These are phyloP conservation scores for Eristalinus sepulchralis DNA, from an alignment of 2,888 invertebrate genomes.

Conservation along the genomic window DNA sequence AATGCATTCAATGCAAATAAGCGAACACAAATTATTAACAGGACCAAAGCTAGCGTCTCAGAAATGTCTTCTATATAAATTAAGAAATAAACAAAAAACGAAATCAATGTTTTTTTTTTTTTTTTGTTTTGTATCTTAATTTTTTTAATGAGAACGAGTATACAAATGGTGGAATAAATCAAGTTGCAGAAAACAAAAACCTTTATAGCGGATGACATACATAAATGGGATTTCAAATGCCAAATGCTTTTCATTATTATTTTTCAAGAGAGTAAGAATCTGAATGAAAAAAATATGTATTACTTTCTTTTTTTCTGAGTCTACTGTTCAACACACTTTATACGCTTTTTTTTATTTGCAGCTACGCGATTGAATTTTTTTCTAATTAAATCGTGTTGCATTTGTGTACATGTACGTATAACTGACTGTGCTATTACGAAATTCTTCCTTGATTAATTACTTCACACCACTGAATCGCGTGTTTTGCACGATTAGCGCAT, in stretches of 20 bases:
- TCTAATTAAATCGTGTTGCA: neutral
- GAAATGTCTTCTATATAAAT: neutral
- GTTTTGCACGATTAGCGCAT: constrained; percentile 35
- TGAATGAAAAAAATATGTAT: too few species aligned
- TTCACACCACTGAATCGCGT: constrained; percentile 51
- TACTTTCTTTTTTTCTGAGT: too few species aligned
- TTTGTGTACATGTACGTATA: constrained; percentile 17
- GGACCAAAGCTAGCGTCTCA: neutral
- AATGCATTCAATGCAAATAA: neutral
- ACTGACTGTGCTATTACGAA: constrained; percentile 31
- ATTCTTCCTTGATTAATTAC: constrained; percentile 42
- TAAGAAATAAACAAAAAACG: neutral
- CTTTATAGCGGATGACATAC: neutral
- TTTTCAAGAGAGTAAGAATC: too few species aligned
- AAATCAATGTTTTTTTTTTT: neutral
- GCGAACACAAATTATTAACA: neutral
- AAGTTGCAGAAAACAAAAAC: neutral
- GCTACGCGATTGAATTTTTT: neutral
- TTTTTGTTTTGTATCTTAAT: neutral
- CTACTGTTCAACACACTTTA: too few species aligned
- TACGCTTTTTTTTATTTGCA: neutral
- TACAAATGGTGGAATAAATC: neutral
- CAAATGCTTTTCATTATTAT: too few species aligned
- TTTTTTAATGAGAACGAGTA: neutral
- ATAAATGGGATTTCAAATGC: neutral